phyloP scores from a whole-genome alignment of 2,113 vertebrate species.

The Brachyhypopomus gauderio region DNA sequence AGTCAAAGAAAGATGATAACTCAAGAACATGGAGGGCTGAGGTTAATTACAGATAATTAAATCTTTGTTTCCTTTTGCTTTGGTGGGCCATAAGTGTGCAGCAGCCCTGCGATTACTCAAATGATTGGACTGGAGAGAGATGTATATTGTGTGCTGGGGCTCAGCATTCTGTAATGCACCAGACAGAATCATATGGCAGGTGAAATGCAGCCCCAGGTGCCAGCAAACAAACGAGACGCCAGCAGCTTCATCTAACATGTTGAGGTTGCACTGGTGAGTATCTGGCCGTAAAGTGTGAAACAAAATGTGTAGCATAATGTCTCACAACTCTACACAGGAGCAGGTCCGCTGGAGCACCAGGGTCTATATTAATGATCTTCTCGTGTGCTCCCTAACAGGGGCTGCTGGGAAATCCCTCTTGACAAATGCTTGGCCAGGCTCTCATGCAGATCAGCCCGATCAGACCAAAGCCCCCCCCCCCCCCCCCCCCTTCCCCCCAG shows the following conservation, averaged over 20 bases:
- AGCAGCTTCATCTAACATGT: constrained; percentile 8
- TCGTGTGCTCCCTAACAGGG: neutral
- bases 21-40: neutral
- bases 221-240: neutral
- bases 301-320: neutral
- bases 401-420: constrained; percentile 20
- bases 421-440: neutral
- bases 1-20: constrained; percentile 11
- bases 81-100: neutral
- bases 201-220: constrained; percentile 27
- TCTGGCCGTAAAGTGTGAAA: neutral
- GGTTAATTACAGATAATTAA: constrained; percentile 44
- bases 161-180: constrained; percentile 14
- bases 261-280: neutral
- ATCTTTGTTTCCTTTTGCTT: constrained; percentile 24
- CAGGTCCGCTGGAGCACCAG: neutral
- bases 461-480: neutral
- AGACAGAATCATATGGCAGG: constrained; percentile 21
- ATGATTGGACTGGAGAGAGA: constrained; percentile 20
- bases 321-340: no score
- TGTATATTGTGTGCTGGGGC: constrained; percentile 35
- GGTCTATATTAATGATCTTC: neutral
- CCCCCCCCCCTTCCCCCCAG: neutral
- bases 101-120: constrained; percentile 23
- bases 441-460: constrained; percentile 10